These are phyloP conservation scores for Limosa lapponica DNA, from an alignment of 2,797 vertebrate genomes.

Conservation along the genomic window DNA sequence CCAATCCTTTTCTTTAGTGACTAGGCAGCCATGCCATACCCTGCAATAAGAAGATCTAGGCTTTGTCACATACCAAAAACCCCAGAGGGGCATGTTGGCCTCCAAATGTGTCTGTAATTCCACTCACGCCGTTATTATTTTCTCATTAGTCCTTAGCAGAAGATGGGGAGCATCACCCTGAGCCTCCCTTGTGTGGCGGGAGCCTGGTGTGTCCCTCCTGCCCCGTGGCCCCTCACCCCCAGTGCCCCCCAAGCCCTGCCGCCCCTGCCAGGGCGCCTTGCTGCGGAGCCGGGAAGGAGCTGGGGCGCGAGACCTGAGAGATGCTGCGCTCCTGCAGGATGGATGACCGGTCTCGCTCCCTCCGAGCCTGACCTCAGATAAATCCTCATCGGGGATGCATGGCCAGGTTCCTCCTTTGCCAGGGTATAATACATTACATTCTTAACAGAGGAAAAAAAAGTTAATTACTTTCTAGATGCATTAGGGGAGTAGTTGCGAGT, in stretches of 20 bases:
- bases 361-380: background rate
- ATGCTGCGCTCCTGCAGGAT: background rate
- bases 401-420: conserved; percentile 30
- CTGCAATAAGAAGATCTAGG: background rate
- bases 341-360: background rate
- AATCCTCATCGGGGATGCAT: conserved; percentile 12
- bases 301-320: rapidly evolving
- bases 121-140: background rate
- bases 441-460: conserved; percentile 20
- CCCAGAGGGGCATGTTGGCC: rapidly evolving
- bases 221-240: rapidly evolving
- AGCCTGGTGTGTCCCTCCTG: background rate
- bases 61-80: background rate
- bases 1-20: background rate
- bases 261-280: rapidly evolving
- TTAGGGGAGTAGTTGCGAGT: conserved; percentile 57
- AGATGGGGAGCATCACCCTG: rapidly evolving
- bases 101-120: background rate
- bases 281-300: background rate
- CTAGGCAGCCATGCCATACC: background rate
- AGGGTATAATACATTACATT: conserved; percentile 49
- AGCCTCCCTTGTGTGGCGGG: rapidly evolving
- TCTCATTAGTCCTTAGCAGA: background rate
- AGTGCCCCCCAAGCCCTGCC: background rate
- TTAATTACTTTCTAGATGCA: conserved; percentile 75